These are phyloP conservation scores for Hypomecis punctinalis DNA, from an alignment of 2,888 invertebrate species.

Conservation along the genomic window DNA sequence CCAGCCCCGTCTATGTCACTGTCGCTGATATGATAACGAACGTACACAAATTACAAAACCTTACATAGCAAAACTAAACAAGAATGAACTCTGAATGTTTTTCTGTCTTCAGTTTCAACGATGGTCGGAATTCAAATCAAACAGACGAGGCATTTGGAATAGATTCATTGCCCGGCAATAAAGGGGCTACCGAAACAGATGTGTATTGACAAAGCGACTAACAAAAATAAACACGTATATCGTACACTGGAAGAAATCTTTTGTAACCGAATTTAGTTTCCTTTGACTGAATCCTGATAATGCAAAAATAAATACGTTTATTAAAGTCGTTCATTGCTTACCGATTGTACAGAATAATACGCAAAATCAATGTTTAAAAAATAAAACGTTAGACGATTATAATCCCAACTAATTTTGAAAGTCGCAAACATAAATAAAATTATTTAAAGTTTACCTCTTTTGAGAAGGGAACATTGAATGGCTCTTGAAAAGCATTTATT, in stretches of 20 bases:
- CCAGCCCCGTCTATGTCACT: conserved; percentile 72
- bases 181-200: conserved; percentile 61
- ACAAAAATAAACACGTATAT: conserved; percentile 66
- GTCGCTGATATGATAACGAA: conserved; percentile 79
- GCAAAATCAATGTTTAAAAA: too few species aligned
- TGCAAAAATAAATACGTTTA: neutral
- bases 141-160: conserved; percentile 44
- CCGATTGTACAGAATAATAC: neutral
- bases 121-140: conserved; percentile 23
- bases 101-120: conserved; percentile 13
- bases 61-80: conserved; percentile 54
- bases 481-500: neutral
- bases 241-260: conserved; percentile 54
- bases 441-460: neutral
- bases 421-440: neutral
- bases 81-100: conserved; percentile 49
- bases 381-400: neutral
- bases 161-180: conserved; percentile 53
- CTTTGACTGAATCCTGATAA: neutral
- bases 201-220: conserved; percentile 65
- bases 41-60: conserved; percentile 76
- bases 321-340: neutral
- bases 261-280: conserved; percentile 20
- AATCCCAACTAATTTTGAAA: neutral
- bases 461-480: neutral